Percentiles rank a stretch among this genome's conserved stretches.
Evolutionary conservation across 2,113 vertebrate species (phyloP).

Genomic region (Chionis minor): DNA sequence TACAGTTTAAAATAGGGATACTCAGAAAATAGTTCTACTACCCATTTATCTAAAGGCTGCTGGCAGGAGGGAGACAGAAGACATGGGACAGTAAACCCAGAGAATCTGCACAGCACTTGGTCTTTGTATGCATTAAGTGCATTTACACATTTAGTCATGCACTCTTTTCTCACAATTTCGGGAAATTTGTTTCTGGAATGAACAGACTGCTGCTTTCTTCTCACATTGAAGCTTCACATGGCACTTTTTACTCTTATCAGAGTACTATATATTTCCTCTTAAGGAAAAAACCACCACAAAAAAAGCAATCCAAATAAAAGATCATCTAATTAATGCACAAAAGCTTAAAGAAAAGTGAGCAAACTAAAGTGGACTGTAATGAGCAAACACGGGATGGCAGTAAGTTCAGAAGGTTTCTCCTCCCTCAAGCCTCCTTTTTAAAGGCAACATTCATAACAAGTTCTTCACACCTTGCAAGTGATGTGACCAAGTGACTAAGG

Average conservation of each 20-base stretch:
- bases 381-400: background rate
- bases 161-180: background rate
- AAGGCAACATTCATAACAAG: background rate
- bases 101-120: background rate
- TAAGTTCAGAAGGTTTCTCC: background rate
- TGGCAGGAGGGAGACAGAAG: background rate
- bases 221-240: background rate
- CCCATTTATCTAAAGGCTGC: background rate
- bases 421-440: background rate
- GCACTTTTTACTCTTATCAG: background rate
- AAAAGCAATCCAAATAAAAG: background rate
- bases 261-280: background rate
- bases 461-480: background rate
- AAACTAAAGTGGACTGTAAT: background rate
- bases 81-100: background rate
- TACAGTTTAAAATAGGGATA: slow-evolving; percentile 15
- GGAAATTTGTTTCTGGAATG: background rate
- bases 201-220: background rate
- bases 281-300: background rate
- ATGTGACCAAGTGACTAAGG: background rate
- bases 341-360: background rate
- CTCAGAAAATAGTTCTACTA: slow-evolving; percentile 21
- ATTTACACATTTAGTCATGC: background rate
- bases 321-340: background rate
- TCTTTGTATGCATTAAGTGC: background rate